Evolutionary conservation across 2,797 vertebrate species (phyloP).

Genomic region (Cirrhinus mrigala): DNA sequence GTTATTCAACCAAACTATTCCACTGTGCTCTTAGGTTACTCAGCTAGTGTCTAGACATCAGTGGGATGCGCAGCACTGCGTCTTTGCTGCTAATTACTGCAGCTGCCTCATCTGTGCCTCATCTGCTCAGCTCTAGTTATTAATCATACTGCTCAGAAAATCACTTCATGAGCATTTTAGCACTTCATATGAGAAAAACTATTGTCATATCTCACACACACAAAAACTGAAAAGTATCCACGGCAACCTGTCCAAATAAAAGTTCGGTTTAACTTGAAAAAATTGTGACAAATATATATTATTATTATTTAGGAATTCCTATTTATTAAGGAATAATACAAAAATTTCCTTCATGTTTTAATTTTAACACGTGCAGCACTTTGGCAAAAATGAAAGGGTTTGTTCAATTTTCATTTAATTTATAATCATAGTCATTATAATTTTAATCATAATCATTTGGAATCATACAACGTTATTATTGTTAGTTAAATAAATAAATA

Average conservation of each 20-base stretch:
- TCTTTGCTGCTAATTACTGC: constrained; percentile 33
- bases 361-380: too few species aligned
- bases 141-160: neutral
- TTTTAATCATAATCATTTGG: too few species aligned
- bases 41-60: neutral
- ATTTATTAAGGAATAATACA: too few species aligned
- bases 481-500: too few species aligned
- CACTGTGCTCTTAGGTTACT: constrained; percentile 12
- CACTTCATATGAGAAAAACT: neutral
- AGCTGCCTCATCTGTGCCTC: constrained; percentile 19
- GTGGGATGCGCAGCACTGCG: neutral
- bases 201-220: neutral
- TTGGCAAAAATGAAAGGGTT: neutral
- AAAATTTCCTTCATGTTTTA: neutral
- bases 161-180: neutral
- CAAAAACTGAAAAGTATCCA: neutral
- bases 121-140: constrained; percentile 1
- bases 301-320: too few species aligned
- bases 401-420: neutral
- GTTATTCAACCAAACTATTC: constrained; percentile 11
- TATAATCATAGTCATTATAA: too few species aligned
- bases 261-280: neutral
- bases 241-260: neutral
- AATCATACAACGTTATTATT: too few species aligned
- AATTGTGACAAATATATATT: neutral